Evolutionary conservation across 2,113 vertebrate species (phyloP), one percentile per base, ranked within the genome.

Genomic region (Hypocryptadius cinnamomeus): DNA sequence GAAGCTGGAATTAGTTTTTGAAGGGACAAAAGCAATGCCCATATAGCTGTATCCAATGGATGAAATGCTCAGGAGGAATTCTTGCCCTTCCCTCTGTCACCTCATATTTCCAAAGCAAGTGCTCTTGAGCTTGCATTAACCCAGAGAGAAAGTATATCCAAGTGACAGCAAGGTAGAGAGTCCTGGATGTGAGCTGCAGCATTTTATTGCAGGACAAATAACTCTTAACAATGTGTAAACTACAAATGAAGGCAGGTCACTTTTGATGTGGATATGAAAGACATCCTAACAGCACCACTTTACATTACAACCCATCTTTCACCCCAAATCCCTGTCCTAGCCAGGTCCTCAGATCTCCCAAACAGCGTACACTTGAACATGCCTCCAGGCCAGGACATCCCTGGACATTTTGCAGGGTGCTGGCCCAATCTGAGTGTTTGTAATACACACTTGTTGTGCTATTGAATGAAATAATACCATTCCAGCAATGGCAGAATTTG

Each of bases 331-430:
- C 48, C 20, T 27, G 53, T 74, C 50, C 19, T n/a, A 42, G 57
- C n/a, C 51, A 31, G 40, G 42, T 19, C 44, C 59, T 89, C 39
- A 30, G 1, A 16, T 79, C 57, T 88, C 33, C 30, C 66, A 33
- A 37, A 13, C 14, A 74, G 51, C 0, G 0, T 14, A 21, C 15
- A 21, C 10, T 48, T 53, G 30, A 79, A 30, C 13, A 6, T 5
- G 27, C 40, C 23, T 50, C 53, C 47, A 60, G 18, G 23, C 51
- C 71, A 40, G 53, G 40, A 16, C 30, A 39, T 64, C 23, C 39
- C 11, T 13, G 37, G 30, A 13, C 4, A 4, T 5, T 71, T 56
- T 57, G 59, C 39, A 42, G 37, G 11, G 25, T 8, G 6, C 54
- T 44, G 54, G 23, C 47, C 20, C 54, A 25, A 1, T 22, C 8